A percentile compares a stretch with the other conserved stretches of the same genome.
Conservation (phyloP, 2,888 invertebrate species). For the Leptogaster cylindrica region DNA sequence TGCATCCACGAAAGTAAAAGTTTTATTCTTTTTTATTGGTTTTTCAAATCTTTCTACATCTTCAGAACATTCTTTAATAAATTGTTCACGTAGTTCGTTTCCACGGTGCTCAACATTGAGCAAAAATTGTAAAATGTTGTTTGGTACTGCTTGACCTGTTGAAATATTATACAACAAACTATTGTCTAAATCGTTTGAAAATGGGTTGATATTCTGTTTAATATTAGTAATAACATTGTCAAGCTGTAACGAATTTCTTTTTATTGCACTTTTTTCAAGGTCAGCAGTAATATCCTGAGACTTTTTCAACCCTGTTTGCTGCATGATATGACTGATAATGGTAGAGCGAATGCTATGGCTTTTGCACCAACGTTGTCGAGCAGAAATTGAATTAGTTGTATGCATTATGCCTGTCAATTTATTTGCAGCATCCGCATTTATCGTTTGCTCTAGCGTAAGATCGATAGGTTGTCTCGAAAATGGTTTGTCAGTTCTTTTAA, state of each 20-base stretch:
- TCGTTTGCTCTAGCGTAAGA: background rate
- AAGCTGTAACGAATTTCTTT: slow-evolving; percentile 27
- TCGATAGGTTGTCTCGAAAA: slow-evolving; percentile 36
- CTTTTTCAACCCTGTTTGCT: slow-evolving; percentile 14
- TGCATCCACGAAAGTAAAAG: slow-evolving; percentile 49
- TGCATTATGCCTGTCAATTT: slow-evolving; percentile 47
- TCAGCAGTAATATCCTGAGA: slow-evolving; percentile 30
- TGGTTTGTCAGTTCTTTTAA: slow-evolving; percentile 50
- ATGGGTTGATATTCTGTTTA: slow-evolving; percentile 19
- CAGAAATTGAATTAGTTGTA: slow-evolving; percentile 49
- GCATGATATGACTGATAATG: slow-evolving; percentile 44
- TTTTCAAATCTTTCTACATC: slow-evolving; percentile 50
- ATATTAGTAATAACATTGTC: slow-evolving; percentile 16
- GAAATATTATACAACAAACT: slow-evolving; percentile 50
- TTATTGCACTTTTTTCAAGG: background rate
- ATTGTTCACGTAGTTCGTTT: slow-evolving; percentile 41
- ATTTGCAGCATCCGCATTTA: too few relatives aligned
- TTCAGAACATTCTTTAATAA: slow-evolving; percentile 50
- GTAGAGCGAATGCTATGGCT: slow-evolving; percentile 42
- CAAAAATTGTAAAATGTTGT: slow-evolving; percentile 48
- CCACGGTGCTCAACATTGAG: slow-evolving; percentile 49
- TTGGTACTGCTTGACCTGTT: slow-evolving; percentile 50
- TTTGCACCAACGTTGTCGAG: slow-evolving; percentile 47
- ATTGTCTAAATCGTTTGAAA: background rate
- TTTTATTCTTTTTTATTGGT: slow-evolving; percentile 49